Percentiles rank a stretch among this genome's conserved stretches.
Evolutionary conservation across 2,888 invertebrate species (phyloP).

Genomic region (Pycnomerus fuliginosus): DNA sequence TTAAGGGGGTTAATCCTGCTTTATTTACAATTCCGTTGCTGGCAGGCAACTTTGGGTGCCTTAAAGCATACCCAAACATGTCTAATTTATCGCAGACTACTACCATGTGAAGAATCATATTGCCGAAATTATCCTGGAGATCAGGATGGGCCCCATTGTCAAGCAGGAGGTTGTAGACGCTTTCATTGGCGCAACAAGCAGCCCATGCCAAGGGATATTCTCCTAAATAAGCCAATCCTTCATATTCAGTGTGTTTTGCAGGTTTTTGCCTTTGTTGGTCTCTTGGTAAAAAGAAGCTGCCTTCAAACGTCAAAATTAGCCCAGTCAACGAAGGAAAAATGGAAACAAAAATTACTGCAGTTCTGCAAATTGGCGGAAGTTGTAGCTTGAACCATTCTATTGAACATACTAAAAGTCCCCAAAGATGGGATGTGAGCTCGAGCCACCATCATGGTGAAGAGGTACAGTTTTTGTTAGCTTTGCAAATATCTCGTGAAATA

Average conservation of each 20-base stretch:
- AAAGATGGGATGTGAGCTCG: no score
- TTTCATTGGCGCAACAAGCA: conserved; percentile 95
- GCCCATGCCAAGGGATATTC: conserved; percentile 98
- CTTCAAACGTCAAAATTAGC: conserved; percentile 47
- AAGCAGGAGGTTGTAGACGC: conserved; percentile 92
- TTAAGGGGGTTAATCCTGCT: conserved; percentile 91
- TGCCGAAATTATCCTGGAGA: conserved; percentile 94
- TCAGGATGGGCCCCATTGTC: conserved; percentile 95
- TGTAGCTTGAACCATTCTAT: no score
- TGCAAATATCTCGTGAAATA: no score
- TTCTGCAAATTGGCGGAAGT: no score
- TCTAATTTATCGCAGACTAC: conserved; percentile 97
- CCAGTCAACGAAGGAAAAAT: background rate
- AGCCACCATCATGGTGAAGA: no score
- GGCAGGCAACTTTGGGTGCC: conserved; percentile 92
- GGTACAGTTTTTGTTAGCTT: no score
- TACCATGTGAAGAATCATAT: conserved; percentile 99
- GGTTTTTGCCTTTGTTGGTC: conserved; percentile 86
- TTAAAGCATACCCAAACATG: conserved; percentile 97
- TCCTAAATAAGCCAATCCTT: conserved; percentile 95
- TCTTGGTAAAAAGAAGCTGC: conserved; percentile 91
- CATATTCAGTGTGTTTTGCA: conserved; percentile 85
- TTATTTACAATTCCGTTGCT: conserved; percentile 87
- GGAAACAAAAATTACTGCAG: no score
- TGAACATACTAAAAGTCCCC: no score